These are phyloP conservation scores for Metellina segmentata DNA, from an alignment of 2,888 invertebrate species.

Conservation along the genomic window DNA sequence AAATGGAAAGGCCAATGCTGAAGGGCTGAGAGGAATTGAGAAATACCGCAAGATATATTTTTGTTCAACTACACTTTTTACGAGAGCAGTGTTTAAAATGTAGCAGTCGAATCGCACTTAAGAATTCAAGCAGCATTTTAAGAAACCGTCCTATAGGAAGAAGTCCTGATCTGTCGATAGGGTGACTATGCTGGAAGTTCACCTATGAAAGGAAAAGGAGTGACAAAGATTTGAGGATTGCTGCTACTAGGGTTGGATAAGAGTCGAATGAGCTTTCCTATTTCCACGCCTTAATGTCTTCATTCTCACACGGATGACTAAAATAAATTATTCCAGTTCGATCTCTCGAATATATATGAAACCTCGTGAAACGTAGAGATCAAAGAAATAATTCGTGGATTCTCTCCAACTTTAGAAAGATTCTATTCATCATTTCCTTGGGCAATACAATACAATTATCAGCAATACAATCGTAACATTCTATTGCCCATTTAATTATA, in stretches of 20 bases:
- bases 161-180: neutral
- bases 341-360: neutral
- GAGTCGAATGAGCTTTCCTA: neutral
- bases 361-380: neutral
- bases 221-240: neutral
- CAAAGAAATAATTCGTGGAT: too few species aligned
- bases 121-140: neutral
- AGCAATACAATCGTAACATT: too few species aligned
- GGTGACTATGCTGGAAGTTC: neutral
- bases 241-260: neutral
- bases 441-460: too few species aligned
- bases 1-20: neutral
- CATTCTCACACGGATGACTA: neutral
- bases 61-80: neutral
- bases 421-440: too few species aligned
- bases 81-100: neutral
- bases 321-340: neutral
- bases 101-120: neutral
- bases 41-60: neutral
- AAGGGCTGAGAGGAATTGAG: neutral
- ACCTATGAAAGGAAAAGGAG: neutral
- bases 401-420: too few species aligned
- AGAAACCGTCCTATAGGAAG: neutral
- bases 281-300: neutral
- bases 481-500: too few species aligned